Percentiles rank a stretch among this genome's conserved stretches.
Evolutionary conservation across 2,888 invertebrate genomes (phyloP).

Genomic region (Acanthosepion pharaonis): DNA sequence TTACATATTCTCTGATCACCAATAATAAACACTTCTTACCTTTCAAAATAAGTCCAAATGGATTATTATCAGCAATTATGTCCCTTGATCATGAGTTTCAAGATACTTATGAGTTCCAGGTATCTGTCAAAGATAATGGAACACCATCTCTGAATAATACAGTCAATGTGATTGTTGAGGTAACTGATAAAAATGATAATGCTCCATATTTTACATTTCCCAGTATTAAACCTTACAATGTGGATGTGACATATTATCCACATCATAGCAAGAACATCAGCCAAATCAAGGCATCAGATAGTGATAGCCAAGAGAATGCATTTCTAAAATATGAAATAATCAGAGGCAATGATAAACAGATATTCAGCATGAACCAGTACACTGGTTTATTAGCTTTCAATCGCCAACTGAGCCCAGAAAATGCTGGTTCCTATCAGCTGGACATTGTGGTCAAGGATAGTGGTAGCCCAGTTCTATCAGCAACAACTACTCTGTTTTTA

Average conservation of each 20-base stretch:
- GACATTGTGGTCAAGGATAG: neutral
- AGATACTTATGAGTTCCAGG: neutral
- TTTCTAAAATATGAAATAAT: constrained; percentile 13
- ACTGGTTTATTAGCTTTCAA: constrained; percentile 12
- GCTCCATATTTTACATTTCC: constrained; percentile 33
- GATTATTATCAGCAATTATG: constrained; percentile 1
- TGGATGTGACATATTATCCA: neutral
- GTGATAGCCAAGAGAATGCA: constrained; percentile 21
- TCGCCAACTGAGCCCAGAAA: neutral
- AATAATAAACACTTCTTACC: constrained; percentile 15
- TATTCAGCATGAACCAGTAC: constrained; percentile 33
- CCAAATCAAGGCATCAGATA: neutral
- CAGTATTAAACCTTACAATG: constrained; percentile 9
- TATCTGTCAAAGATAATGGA: neutral
- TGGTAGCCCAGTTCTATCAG: constrained; percentile 22
- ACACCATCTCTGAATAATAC: neutral
- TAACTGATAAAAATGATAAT: constrained; percentile 33
- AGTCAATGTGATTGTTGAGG: constrained; percentile 13
- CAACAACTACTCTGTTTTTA: constrained; percentile 13
- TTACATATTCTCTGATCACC: neutral
- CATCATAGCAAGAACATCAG: neutral
- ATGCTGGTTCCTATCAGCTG: constrained; percentile 10
- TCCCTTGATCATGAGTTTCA: constrained; percentile 21
- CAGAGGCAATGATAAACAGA: neutral
- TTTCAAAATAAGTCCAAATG: neutral